Percentiles rank a stretch among this genome's conserved stretches.
Evolutionary conservation across 1,140 invertebrate genomes (phyloP).

Genomic region (Hyphantria cunea): DNA sequence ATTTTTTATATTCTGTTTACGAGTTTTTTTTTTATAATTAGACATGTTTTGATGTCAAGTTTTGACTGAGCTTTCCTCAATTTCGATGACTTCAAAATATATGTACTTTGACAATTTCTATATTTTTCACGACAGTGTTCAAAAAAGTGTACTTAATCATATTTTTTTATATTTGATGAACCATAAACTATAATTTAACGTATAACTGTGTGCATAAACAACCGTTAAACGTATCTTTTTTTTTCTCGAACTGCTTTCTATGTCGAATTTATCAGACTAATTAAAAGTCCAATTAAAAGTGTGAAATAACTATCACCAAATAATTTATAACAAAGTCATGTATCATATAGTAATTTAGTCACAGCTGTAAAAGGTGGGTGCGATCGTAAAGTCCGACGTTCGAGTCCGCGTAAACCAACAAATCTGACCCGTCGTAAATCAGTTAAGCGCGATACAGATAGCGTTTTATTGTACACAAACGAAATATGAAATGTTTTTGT

Average conservation of each 20-base stretch:
- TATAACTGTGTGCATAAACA: too few relatives aligned
- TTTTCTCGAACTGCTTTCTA: too few relatives aligned
- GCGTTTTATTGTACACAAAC: slow-evolving; percentile 70
- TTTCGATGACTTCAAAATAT: slow-evolving; percentile 6
- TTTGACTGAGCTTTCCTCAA: slow-evolving; percentile 14
- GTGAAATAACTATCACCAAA: slow-evolving; percentile 31
- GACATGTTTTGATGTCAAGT: slow-evolving; percentile 7
- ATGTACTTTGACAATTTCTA: neutral
- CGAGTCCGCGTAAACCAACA: slow-evolving; percentile 74
- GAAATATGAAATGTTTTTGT: slow-evolving; percentile 62
- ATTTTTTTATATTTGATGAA: neutral
- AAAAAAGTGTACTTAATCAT: neutral
- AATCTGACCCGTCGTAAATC: slow-evolving; percentile 80
- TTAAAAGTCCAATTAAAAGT: slow-evolving; percentile 39
- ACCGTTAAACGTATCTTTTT: too few relatives aligned
- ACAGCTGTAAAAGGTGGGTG: slow-evolving; percentile 59
- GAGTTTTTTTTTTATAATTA: slow-evolving; percentile 9
- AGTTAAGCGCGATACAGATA: slow-evolving; percentile 78
- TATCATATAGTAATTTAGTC: slow-evolving; percentile 37
- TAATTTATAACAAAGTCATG: slow-evolving; percentile 24
- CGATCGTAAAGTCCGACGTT: slow-evolving; percentile 71
- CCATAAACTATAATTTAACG: too few relatives aligned
- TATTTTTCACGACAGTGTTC: neutral
- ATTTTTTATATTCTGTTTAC: slow-evolving; percentile 23
- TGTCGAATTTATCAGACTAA: slow-evolving; percentile 1